Base-by-base conservation (phyloP, 2,113 vertebrate genomes). In the Muntiacus muntjak region DNA sequence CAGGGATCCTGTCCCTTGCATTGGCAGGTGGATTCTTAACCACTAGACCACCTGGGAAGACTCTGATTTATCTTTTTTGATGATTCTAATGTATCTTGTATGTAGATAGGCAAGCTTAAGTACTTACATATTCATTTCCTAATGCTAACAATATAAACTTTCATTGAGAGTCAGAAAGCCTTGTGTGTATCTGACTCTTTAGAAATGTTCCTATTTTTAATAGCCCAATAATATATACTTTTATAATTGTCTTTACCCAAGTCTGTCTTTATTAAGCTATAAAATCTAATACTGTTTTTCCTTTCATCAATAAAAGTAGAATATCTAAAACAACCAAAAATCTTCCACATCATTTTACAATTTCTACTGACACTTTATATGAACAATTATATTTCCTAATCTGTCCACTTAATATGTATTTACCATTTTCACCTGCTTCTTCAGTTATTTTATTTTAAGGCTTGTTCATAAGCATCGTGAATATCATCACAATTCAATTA, bases 361-460 rank as follows among this genome's bases (percentile, higher is more conserved):
- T 83, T 67, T 23, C 2, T 84, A 36, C 52, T 96, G 33, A 36
- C 6, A 94, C 78, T 96, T 98, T 92, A 81, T 78, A 85, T 58
- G 67, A 71, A 0, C 0, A 94, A 94, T 95, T 94, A 71, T 87
- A 91, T 96, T 86, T 85, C 91, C 58, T 93, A 92, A 95, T 67
- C 76, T 87, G 15, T 83, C 36, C 21, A 60, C 30, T 96, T 96
- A 90, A 94, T 83, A 91, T 52, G 58, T 93, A 84, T 78, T 95
- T 87, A 84, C 58, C 84, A 96, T 71, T 95, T 91, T 96, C 92
- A 89, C 95, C 64, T 62, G 58, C 12, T 78, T 97, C 96, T 98
- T 97, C 87, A 92, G n/a, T 83, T 94, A 97, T 97, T 98, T 95
- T 97, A 95, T 93, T 95, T 97, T 95, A 15, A 82, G 79, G 87